A percentile compares a stretch with the other conserved stretches of the same genome.
Evolutionary conservation across 2,888 invertebrate genomes (phyloP).

Genomic region (Phragmatobia fuliginosa): DNA sequence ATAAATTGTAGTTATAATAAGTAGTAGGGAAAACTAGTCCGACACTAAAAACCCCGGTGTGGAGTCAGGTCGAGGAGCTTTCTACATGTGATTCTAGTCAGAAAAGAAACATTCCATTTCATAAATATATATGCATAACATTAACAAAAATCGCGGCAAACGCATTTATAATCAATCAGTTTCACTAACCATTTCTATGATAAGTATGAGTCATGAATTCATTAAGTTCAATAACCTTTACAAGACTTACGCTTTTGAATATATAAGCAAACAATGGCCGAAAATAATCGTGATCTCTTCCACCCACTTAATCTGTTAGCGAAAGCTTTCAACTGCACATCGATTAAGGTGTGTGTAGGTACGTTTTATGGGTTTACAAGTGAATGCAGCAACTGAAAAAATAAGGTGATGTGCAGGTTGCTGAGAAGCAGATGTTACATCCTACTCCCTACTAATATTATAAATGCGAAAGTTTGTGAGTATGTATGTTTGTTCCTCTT

Average conservation of each 20-base stretch:
- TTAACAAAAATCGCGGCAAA: not conserved
- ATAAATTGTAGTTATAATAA: too few relatives aligned
- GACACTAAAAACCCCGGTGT: not conserved
- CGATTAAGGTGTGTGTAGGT: constrained; percentile 32
- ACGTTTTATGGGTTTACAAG: constrained; percentile 27
- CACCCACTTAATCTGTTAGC: constrained; percentile 33
- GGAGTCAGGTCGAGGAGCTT: too few relatives aligned
- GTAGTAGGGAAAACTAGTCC: not conserved
- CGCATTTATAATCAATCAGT: constrained; percentile 1
- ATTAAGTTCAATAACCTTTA: constrained; percentile 18
- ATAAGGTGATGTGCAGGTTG: not conserved
- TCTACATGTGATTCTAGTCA: not conserved
- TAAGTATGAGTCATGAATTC: constrained; percentile 6
- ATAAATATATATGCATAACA: not conserved
- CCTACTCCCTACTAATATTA: too few relatives aligned
- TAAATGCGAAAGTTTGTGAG: too few relatives aligned
- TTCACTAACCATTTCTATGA: constrained; percentile 5
- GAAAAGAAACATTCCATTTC: not conserved
- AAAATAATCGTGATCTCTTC: constrained; percentile 38
- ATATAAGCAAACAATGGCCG: constrained; percentile 37
- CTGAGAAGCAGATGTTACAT: not conserved
- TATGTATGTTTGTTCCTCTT: too few relatives aligned
- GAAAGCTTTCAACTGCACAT: constrained; percentile 26
- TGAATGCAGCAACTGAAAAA: constrained; percentile 17
- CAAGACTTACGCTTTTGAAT: constrained; percentile 22